A percentile compares a stretch with the other conserved stretches of the same genome.
Evolutionary conservation across 1,140 invertebrate genomes (phyloP).

Genomic region (Drosophila serrata): DNA sequence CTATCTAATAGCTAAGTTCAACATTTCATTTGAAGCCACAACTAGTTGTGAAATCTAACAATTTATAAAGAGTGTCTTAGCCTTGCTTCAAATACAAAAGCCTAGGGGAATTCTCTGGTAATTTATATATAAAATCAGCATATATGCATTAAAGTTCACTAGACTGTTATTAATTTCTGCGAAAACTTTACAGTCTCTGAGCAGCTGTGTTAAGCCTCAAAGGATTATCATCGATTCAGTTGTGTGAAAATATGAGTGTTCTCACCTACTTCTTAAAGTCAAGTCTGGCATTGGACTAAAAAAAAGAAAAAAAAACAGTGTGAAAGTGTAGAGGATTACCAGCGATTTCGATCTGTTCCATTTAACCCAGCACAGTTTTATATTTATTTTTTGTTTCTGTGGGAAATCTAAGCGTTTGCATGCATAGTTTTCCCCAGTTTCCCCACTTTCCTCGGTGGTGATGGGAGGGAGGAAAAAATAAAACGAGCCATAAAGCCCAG

Average conservation of each 20-base stretch:
- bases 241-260: constrained; percentile 40
- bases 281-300: constrained; percentile 37
- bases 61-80: background rate
- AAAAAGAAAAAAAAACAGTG: constrained; percentile 43
- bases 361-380: constrained; percentile 19
- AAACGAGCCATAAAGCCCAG: constrained; percentile 36
- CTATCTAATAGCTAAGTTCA: constrained; percentile 7
- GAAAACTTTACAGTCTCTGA: constrained; percentile 11
- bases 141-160: background rate
- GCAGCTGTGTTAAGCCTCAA: constrained; percentile 20
- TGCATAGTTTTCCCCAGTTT: constrained; percentile 22
- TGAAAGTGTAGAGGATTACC: constrained; percentile 38
- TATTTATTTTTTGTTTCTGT: constrained; percentile 26
- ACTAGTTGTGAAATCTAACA: constrained; percentile 14
- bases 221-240: constrained; percentile 46
- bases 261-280: constrained; percentile 35
- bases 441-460: background rate
- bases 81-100: background rate
- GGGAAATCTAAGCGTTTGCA: constrained; percentile 40
- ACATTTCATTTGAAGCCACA: constrained; percentile 5
- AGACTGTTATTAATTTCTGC: constrained; percentile 22
- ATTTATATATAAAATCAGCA: constrained; percentile 2
- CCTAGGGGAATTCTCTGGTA: background rate
- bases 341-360: constrained; percentile 41
- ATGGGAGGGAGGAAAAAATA: constrained; percentile 1